phyloP scores from a whole-genome alignment of 2,113 vertebrate genomes.

The Ranitomeya imitator region DNA sequence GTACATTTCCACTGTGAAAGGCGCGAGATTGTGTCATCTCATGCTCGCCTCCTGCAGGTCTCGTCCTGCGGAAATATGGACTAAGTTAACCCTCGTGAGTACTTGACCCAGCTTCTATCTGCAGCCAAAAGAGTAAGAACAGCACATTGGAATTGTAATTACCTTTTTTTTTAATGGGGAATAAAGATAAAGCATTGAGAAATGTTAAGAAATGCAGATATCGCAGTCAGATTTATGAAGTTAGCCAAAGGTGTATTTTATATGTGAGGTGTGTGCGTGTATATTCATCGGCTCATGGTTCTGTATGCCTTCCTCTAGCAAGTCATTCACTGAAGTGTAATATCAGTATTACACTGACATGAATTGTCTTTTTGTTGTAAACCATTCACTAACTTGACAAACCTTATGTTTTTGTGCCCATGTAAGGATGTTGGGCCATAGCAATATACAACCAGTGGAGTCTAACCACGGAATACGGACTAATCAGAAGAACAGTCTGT shows the following conservation, averaged over 20 bases:
- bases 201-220: conserved; percentile 29
- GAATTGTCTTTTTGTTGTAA: not conserved
- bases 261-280: conserved; percentile 5
- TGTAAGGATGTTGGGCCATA: not conserved
- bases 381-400: conserved; percentile 22
- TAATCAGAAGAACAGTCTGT: too few species aligned
- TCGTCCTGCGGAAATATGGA: conserved; percentile 99
- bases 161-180: conserved; percentile 35
- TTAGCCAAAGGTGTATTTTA: not conserved
- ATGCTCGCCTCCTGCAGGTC: conserved; percentile 99
- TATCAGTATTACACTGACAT: not conserved
- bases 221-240: not conserved
- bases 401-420: conserved; percentile 43
- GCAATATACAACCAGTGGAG: too few species aligned
- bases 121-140: conserved; percentile 84
- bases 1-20: conserved; percentile 99
- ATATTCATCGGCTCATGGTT: not conserved
- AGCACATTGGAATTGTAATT: conserved; percentile 76
- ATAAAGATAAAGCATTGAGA: conserved; percentile 1
- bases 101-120: conserved; percentile 91
- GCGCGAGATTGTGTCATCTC: conserved; percentile 98
- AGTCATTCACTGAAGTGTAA: not conserved
- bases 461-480: too few species aligned
- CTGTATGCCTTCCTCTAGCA: not conserved
- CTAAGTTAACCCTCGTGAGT: conserved; percentile 99